Conservation (phyloP, 2,888 invertebrate genomes). For the Fragum fragum region DNA sequence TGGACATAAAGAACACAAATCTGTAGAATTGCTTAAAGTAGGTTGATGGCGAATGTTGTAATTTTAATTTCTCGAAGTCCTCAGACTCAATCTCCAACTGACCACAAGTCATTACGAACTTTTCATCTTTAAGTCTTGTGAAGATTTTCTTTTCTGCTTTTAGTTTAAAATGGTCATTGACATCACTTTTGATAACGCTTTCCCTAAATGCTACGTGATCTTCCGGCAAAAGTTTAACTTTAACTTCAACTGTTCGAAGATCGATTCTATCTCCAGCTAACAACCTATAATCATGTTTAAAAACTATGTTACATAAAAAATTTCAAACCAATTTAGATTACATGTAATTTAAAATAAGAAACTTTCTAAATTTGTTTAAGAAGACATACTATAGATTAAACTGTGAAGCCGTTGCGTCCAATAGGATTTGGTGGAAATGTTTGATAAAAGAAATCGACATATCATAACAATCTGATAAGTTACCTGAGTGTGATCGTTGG, state of each 20-base stretch:
- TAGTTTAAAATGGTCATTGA: neutral
- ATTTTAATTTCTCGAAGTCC: neutral
- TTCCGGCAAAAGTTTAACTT: neutral
- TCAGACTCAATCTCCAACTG: neutral
- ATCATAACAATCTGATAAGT: neutral
- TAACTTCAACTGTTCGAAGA: neutral
- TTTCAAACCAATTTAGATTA: no score
- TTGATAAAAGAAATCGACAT: no score
- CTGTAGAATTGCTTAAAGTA: neutral
- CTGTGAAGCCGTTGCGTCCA: no score
- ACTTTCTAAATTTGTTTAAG: no score
- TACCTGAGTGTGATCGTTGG: slow-evolving; percentile 12
- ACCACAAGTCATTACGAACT: neutral
- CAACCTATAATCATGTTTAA: no score
- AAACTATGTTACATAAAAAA: no score
- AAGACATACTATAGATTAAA: no score
- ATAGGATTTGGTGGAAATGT: no score
- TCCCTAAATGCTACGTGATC: neutral
- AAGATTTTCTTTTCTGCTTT: neutral
- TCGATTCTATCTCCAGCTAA: neutral
- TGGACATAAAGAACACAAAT: slow-evolving; percentile 7
- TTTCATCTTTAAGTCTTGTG: neutral
- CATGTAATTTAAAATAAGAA: no score
- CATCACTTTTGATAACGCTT: neutral
- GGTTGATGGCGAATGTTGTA: neutral